A percentile compares a stretch with the other conserved stretches of the same genome.
These are phyloP conservation scores for Thalassoma bifasciatum DNA, from an alignment of 2,113 vertebrate genomes.

Conservation along the genomic window DNA sequence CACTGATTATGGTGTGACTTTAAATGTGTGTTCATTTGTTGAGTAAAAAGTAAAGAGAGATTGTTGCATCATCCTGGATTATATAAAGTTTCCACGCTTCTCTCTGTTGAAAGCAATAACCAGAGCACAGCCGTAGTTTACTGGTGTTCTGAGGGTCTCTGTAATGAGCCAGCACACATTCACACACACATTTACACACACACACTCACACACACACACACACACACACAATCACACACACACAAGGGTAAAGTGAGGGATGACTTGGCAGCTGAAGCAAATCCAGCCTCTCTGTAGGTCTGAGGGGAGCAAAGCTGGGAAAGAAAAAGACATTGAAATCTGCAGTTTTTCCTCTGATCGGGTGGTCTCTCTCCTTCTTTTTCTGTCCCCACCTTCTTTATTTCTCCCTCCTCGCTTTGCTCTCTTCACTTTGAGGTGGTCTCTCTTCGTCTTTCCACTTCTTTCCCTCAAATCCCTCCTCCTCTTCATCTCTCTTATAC, in stretches of 20 bases:
- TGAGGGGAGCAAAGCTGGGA: conserved; percentile 54
- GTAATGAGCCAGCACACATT: conserved; percentile 34
- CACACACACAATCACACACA: conserved; percentile 23
- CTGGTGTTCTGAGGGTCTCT: conserved; percentile 46
- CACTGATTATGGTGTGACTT: conserved; percentile 37
- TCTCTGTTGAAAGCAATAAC: conserved; percentile 68
- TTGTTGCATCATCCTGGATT: conserved; percentile 68
- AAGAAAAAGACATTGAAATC: conserved; percentile 58
- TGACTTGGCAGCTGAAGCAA: conserved; percentile 61
- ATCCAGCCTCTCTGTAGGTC: conserved; percentile 63
- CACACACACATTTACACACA: conserved; percentile 29
- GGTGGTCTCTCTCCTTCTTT: conserved; percentile 64
- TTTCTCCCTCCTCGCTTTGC: conserved; percentile 46
- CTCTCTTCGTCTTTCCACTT: conserved; percentile 33
- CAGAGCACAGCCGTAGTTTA: conserved; percentile 56
- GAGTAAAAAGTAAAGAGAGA: conserved; percentile 33
- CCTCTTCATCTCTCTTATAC: conserved; percentile 8
- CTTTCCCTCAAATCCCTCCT: conserved; percentile 15
- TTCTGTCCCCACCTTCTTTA: conserved; percentile 49
- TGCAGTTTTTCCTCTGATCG: conserved; percentile 52
- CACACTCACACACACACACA: conserved; percentile 35
- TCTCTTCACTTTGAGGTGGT: conserved; percentile 70
- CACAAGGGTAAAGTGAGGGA: conserved; percentile 50
- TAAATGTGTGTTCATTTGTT: conserved; percentile 61
- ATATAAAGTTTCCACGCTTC: conserved; percentile 51